Evolutionary conservation across 1,140 invertebrate genomes (phyloP), one percentile per base, ranked within the genome.

Genomic region (Magallana gigas): DNA sequence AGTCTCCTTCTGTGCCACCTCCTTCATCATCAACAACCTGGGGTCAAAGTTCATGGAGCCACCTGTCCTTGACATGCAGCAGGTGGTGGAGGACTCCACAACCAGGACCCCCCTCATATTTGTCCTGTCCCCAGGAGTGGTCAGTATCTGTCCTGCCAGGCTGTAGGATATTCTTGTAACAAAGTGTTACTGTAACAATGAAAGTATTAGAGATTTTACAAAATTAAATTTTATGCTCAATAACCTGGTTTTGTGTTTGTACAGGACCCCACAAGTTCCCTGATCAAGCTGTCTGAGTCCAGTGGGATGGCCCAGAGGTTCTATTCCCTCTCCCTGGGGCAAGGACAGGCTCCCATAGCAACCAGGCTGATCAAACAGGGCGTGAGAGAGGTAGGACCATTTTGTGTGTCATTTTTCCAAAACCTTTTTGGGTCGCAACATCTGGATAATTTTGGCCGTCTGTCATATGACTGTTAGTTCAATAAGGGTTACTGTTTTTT

Each of bases 221-320:
- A 36, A 36, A 36, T 8, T 62, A 14, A 23, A 23, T 23, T 23
- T 1, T 23, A 62, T 29, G 0, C 36, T 14, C 29, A 16, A 23
- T 83, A 36, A 64, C 36, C 18, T 81, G 16, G 3, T 12, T 80
- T 18, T 57, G 9, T 80, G 0, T 36, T n/a, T 76, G 12, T 9
- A 57, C 87, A 95, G 94, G 95, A 95, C 91, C 95, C 95, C 5
- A 95, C 94, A 29, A 95, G 96, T 85, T 94, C 96, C 6, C 95
- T 98, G 4, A 95, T 96, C 84, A 96, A 96, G 91, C 94, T 98
- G 23, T 96, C 97, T 1, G 96, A 96, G 80, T 96, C 95, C 85
- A 94, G 95, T 64, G 96, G 96, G 91, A 97, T 98, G 97, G 95
- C 96, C 71, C 95, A 96, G 80, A 90, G 92, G 48, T 97, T 98